Evolutionary conservation across 1,140 invertebrate species (phyloP).

Genomic region (Drosophila sp.): DNA sequence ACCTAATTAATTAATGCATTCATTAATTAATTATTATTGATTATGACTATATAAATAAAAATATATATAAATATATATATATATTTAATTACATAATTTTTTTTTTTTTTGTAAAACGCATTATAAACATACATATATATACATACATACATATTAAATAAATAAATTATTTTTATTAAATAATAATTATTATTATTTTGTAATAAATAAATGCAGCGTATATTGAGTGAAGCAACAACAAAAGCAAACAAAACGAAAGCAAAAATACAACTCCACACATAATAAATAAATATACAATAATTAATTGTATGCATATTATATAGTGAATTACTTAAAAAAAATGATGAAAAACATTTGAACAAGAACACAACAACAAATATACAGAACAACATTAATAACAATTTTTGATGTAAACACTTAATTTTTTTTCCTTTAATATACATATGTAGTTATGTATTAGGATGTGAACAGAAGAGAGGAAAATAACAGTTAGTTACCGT

Average conservation of each 20-base stretch:
- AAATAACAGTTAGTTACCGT: constrained; percentile 16
- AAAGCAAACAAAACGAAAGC: constrained; percentile 17
- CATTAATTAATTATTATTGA: constrained; percentile 30
- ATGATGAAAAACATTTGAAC: constrained; percentile 13
- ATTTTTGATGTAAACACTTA: constrained; percentile 38
- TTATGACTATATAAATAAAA: constrained; percentile 56
- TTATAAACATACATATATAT: constrained; percentile 58
- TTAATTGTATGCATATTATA: constrained; percentile 51
- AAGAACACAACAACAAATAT: constrained; percentile 30
- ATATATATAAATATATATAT: constrained; percentile 31
- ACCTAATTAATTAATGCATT: constrained; percentile 34
- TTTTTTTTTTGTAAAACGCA: constrained; percentile 50
- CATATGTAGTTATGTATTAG: constrained; percentile 21
- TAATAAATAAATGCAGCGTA: constrained; percentile 64
- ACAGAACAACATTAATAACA: constrained; percentile 24
- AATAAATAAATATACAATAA: constrained; percentile 36
- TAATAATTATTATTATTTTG: constrained; percentile 79
- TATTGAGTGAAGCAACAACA: constrained; percentile 45
- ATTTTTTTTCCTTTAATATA: constrained; percentile 13
- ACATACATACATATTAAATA: constrained; percentile 72
- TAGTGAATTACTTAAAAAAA: constrained; percentile 50
- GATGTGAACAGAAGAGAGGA: constrained; percentile 12
- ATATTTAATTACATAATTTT: constrained; percentile 11
- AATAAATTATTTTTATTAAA: constrained; percentile 82
- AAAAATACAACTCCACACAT: constrained; percentile 23